These are phyloP conservation scores for Cervus canadensis DNA, from an alignment of 2,113 vertebrate genomes.

Conservation along the genomic window DNA sequence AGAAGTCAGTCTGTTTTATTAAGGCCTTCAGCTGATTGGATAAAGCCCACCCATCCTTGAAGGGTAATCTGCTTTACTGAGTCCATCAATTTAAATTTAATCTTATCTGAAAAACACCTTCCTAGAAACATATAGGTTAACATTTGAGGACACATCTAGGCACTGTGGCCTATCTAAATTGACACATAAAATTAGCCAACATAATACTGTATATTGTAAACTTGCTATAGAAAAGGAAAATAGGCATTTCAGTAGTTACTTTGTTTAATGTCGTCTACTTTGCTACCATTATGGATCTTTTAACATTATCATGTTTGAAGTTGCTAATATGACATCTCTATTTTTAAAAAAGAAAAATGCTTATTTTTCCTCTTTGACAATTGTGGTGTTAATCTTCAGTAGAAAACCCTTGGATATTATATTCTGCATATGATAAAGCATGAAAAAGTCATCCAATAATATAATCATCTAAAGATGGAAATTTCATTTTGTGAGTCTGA, in stretches of 20 bases:
- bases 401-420: neutral
- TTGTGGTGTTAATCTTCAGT: neutral
- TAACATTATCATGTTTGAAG: neutral
- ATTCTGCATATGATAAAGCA: neutral
- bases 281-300: neutral
- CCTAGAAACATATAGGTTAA: neutral
- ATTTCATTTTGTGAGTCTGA: neutral
- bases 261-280: neutral
- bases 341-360: neutral
- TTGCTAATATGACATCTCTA: neutral
- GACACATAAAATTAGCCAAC: neutral
- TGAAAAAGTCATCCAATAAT: neutral
- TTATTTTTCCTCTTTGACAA: neutral
- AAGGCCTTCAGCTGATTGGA: neutral
- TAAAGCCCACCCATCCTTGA: neutral
- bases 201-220: neutral
- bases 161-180: neutral
- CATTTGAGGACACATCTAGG: neutral
- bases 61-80: neutral
- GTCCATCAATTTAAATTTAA: neutral
- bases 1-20: neutral
- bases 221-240: neutral
- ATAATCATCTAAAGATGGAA: neutral
- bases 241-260: neutral
- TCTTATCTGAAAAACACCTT: neutral